These are phyloP conservation scores for Carassius auratus DNA, from an alignment of 2,113 vertebrate genomes.

Conservation along the genomic window DNA sequence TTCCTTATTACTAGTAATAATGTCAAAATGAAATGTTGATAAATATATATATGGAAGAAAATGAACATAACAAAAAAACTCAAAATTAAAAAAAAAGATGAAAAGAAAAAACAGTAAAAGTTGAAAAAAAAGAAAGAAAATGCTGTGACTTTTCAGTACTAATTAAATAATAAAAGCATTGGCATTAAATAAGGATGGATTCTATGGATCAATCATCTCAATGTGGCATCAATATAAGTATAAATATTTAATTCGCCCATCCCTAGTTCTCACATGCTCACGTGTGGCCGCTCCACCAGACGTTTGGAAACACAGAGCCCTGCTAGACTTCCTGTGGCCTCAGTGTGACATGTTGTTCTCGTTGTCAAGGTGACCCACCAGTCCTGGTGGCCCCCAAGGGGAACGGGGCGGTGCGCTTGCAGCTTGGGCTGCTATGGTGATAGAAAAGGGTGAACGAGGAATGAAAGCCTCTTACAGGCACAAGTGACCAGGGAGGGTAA, in stretches of 20 bases:
- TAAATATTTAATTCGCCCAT: neutral
- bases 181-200: neutral
- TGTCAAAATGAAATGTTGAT: neutral
- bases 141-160: neutral
- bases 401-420: constrained; percentile 5
- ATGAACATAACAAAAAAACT: neutral
- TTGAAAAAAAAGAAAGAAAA: neutral
- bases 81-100: neutral
- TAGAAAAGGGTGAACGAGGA: constrained; percentile 49
- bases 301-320: constrained; percentile 61
- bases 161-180: neutral
- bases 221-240: constrained; percentile 2
- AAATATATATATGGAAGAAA: neutral
- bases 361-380: constrained; percentile 46
- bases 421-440: constrained; percentile 57
- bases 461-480: constrained; percentile 70
- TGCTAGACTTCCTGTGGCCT: constrained; percentile 45
- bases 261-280: neutral
- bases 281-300: neutral
- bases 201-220: neutral
- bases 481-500: constrained; percentile 65
- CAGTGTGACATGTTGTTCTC: constrained; percentile 61
- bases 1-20: neutral
- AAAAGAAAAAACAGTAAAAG: neutral
- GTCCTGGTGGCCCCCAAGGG: constrained; percentile 37